Percentiles rank a stretch among this genome's conserved stretches.
These are phyloP conservation scores for Cyphomyrus plagiostoma DNA, from an alignment of 2,113 vertebrate genomes.

Conservation along the genomic window DNA sequence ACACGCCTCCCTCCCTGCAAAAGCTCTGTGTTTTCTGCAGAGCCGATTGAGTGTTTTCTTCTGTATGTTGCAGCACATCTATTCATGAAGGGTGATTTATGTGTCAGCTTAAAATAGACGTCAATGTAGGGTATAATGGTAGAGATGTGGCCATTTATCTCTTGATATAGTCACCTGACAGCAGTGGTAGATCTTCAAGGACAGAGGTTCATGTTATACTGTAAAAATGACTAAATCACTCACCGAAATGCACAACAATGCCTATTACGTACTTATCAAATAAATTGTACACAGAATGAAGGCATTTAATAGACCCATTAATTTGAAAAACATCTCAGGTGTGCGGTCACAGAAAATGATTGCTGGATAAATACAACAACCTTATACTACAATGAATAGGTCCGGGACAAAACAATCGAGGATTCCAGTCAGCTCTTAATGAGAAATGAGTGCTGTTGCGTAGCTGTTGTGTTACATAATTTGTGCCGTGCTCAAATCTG, in stretches of 20 bases:
- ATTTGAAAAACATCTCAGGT: not conserved
- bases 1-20: conserved; percentile 18
- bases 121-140: not conserved
- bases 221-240: not conserved
- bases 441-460: not conserved
- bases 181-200: not conserved
- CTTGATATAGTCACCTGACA: not conserved
- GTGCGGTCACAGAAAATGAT: not conserved
- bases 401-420: not conserved
- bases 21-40: conserved; percentile 12
- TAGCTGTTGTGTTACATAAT: not conserved
- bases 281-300: not conserved
- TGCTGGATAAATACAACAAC: not conserved
- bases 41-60: not conserved
- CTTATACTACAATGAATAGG: not conserved
- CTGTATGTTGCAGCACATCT: not conserved
- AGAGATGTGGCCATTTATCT: not conserved
- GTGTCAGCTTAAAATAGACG: not conserved
- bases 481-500: not conserved
- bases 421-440: not conserved
- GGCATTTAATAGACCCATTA: not conserved
- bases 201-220: not conserved
- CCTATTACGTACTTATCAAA: not conserved
- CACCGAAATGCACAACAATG: not conserved
- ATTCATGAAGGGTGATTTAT: not conserved